phyloP scores from a whole-genome alignment of 2,797 vertebrate species.

The Pempheris klunzingeri region DNA sequence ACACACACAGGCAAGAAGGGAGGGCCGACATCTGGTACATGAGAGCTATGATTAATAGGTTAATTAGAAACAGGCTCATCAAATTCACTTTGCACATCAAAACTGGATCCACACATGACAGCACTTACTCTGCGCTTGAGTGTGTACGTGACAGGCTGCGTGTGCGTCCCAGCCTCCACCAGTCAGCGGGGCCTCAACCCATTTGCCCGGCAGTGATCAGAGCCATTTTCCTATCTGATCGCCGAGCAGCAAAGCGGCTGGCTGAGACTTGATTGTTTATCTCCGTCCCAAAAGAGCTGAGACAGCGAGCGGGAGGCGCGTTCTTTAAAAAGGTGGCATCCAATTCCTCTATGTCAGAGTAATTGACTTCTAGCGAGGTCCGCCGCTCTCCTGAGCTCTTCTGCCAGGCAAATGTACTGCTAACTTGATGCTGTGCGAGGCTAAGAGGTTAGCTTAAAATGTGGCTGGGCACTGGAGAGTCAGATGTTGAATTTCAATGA shows the following conservation, averaged over 20 bases:
- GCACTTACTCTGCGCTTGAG: constrained; percentile 28
- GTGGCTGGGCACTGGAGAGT: constrained; percentile 49
- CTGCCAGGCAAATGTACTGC: constrained; percentile 38
- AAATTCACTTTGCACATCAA: constrained; percentile 76
- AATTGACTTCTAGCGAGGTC: constrained; percentile 67
- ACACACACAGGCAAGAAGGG: constrained; percentile 36
- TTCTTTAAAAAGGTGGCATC: constrained; percentile 57
- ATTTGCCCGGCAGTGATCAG: constrained; percentile 59
- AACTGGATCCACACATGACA: constrained; percentile 67
- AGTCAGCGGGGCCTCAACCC: constrained; percentile 48
- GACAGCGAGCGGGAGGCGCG: constrained; percentile 29
- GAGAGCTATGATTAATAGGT: constrained; percentile 82
- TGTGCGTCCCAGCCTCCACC: constrained; percentile 41
- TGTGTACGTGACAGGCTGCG: constrained; percentile 40
- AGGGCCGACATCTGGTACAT: constrained; percentile 80
- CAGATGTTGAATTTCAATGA: constrained; percentile 77
- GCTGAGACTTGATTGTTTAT: constrained; percentile 68
- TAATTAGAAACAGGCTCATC: constrained; percentile 79
- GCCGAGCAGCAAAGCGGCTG: constrained; percentile 49
- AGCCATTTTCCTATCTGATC: constrained; percentile 68
- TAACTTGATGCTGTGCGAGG: constrained; percentile 33
- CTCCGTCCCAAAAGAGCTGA: constrained; percentile 65
- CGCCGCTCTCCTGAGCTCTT: constrained; percentile 35
- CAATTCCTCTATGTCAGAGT: constrained; percentile 67
- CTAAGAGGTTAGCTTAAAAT: constrained; percentile 64